Evolutionary conservation across 53 echinoderm and acorn worm species (phyloP), one percentile per base, ranked within the genome.

Genomic region (Temnopleurus reevesii): DNA sequence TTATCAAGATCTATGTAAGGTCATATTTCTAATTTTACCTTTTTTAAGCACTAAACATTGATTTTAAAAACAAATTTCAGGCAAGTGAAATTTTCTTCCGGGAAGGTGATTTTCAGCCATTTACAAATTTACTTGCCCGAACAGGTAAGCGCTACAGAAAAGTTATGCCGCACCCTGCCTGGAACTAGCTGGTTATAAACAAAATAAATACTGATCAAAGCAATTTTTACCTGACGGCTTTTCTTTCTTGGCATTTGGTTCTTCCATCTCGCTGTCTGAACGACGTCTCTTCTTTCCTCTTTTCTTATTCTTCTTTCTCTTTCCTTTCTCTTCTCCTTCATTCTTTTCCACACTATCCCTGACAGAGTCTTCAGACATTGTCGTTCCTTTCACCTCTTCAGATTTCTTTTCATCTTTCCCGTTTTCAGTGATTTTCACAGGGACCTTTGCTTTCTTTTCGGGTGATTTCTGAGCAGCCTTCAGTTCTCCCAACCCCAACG

Each of bases 261-360:
- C 71, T 19, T 49, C 65, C 12, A 49, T 47, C 46, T 64, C 88
- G 45, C 88, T 87, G 24, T 65, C 51, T 2, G 71, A 49, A 18
- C 88, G 46, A n/a, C 35, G 47, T 53, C 88, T 87, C 53, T 87
- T 87, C 65, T 66, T 65, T 66, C 88, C 51, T 35, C 88, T 87
- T 30, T 49, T 64, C 51, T 49, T 66, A 25, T 33, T 87, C 53
- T 53, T 87, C 71, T 55, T 83, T 35, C 55, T 55, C 55, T 83
- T 47, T 54, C 56, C 83, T 10, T 53, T 83, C 17, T 55, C 83
- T 2, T 36, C 55, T 83, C 27, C 55, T 36, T 15, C 23, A 17
- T 3, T 49, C 12, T 79, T 28, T 8, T 27, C 49, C 24, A 27
- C 49, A 79, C 15, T 25, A 15, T 47, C 47, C 8, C 41, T 71